Evolutionary conservation across 2,888 invertebrate genomes (phyloP).

Genomic region (Druceiella hillmani): DNA sequence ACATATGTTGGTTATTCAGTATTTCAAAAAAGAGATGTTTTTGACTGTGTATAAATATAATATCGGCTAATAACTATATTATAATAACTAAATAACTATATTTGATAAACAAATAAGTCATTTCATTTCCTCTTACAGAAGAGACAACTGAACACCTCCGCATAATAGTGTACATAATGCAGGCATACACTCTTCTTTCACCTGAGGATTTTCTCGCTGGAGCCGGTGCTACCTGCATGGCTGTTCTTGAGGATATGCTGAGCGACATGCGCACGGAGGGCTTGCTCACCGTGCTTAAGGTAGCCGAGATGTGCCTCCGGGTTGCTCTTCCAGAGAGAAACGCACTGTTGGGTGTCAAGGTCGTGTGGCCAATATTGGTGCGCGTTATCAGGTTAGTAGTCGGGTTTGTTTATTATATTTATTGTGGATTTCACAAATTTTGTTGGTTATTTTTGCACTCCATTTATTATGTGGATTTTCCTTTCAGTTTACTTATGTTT

Average conservation of each 20-base stretch:
- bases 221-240: slow-evolving; percentile 65
- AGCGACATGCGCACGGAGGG: slow-evolving; percentile 63
- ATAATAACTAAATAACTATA: too few species aligned
- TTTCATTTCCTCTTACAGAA: slow-evolving; percentile 48
- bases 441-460: too few species aligned
- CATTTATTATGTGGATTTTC: too few species aligned
- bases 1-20: too few species aligned
- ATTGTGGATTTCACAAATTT: too few species aligned
- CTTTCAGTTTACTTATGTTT: too few species aligned
- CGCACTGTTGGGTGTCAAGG: slow-evolving; percentile 57
- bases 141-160: slow-evolving; percentile 76
- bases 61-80: too few species aligned
- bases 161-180: slow-evolving; percentile 73
- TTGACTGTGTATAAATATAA: too few species aligned
- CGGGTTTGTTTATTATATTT: too few species aligned
- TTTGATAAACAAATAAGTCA: too few species aligned
- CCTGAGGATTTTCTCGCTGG: slow-evolving; percentile 72
- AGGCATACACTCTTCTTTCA: slow-evolving; percentile 74
- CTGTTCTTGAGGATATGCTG: slow-evolving; percentile 65
- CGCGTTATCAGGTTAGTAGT: slow-evolving; percentile 44
- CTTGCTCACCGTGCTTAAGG: slow-evolving; percentile 60
- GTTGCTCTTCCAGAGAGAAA: slow-evolving; percentile 69
- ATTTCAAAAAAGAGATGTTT: too few species aligned
- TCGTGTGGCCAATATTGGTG: slow-evolving; percentile 45
- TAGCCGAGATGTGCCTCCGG: slow-evolving; percentile 67